These are phyloP conservation scores for Epinotia bilunana DNA, from an alignment of 2,888 invertebrate species.

Conservation along the genomic window DNA sequence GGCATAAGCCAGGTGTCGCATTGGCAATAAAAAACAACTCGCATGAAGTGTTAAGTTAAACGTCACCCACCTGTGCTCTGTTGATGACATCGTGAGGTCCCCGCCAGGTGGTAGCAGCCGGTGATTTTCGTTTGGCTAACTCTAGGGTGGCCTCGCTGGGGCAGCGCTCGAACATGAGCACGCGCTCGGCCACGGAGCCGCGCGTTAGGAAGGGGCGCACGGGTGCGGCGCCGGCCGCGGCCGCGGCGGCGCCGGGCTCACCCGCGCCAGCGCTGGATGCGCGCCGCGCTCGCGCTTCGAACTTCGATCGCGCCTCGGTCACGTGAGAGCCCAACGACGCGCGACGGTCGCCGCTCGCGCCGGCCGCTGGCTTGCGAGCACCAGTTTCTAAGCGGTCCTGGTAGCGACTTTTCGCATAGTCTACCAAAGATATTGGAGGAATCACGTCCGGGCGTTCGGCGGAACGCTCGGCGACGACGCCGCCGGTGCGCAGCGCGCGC, in stretches of 20 bases:
- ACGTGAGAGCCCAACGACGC: conserved; percentile 80
- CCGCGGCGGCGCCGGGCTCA: conserved; percentile 64
- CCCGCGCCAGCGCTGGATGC: conserved; percentile 76
- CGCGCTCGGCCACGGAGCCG: conserved; percentile 95
- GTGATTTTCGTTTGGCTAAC: conserved; percentile 85
- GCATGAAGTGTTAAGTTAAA: neutral
- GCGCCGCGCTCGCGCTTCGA: conserved; percentile 80
- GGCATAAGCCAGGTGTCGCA: conserved; percentile 9
- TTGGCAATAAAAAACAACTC: conserved; percentile 19
- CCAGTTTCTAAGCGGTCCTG: conserved; percentile 84
- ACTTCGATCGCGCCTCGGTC: conserved; percentile 80
- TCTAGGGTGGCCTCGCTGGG: conserved; percentile 91
- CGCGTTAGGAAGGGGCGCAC: conserved; percentile 94
- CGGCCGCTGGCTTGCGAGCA: conserved; percentile 75
- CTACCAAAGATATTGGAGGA: conserved; percentile 84
- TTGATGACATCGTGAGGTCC: conserved; percentile 83
- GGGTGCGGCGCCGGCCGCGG: conserved; percentile 79
- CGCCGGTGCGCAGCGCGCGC: conserved; percentile 90
- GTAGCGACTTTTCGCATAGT: conserved; percentile 87
- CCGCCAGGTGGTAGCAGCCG: conserved; percentile 83
- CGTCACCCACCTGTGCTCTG: conserved; percentile 78
- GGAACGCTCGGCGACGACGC: conserved; percentile 77
- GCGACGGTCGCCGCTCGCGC: conserved; percentile 75
- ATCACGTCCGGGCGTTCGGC: conserved; percentile 80
- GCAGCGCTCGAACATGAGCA: conserved; percentile 95